Evolutionary conservation across 2,797 vertebrate genomes (phyloP), one percentile per base, ranked within the genome.

Genomic region (Hozukius guyotensis): DNA sequence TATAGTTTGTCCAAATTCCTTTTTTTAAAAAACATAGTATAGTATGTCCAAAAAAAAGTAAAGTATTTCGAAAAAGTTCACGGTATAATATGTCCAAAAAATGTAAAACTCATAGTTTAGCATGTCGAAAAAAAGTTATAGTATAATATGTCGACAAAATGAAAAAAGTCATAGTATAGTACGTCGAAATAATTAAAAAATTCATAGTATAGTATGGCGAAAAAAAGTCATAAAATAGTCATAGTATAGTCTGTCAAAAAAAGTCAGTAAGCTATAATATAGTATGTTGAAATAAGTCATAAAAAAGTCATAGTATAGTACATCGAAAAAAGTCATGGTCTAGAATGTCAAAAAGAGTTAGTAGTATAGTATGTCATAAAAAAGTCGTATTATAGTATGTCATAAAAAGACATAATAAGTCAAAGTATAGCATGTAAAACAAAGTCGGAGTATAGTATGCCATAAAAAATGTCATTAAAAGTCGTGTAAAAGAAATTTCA

Each of bases 371-470:
- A 56, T 55, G 4, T 55, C 16, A 11, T 34, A 55, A 24, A 55
- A 24, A 24, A 6, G 53, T 56, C 12, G 12, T 13, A 24, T 14
- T 38, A 14, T 42, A 42, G 13, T 42, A 42, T 42, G 38, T 38
- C 36, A 38, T 38, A 38, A 38, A 27, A 27, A 27, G 2, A 27
- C 27, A 27, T 27, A 27, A 38, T 38, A 38, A 38, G 36, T 38
- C 38, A 42, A 14, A 42, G 2, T 0, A 42, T 42, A 14, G 0
- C 38, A 0, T 14, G 46, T 18, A 8, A 8, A 49, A 49, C n/a
- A 49, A 49, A 49, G 16, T 49, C 7, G 6, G 4, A 52, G 8
- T n/a, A 10, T 52, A n/a, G 49, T 20, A 20, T 52, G 42, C 16
- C 46, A 49, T 49, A 18, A 18, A 18, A 49, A 20, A 49, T 20